These are phyloP conservation scores for Formica aserva DNA, from an alignment of 2,888 invertebrate species.

Conservation along the genomic window DNA sequence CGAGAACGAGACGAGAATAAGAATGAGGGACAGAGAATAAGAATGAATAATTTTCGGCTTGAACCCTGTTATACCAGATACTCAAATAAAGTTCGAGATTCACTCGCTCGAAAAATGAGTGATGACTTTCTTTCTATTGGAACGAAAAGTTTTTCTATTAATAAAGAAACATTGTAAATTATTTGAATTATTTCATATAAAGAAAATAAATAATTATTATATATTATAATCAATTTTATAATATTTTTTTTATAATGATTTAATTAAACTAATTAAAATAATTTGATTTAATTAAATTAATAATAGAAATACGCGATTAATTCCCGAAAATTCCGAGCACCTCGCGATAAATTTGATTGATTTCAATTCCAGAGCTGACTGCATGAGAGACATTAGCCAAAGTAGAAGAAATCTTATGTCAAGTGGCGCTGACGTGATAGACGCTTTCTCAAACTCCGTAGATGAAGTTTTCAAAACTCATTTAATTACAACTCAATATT, in stretches of 20 bases:
- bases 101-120: neutral
- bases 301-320: neutral
- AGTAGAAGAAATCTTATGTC: conserved; percentile 17
- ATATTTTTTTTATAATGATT: neutral
- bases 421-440: conserved; percentile 14
- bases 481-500: conserved; percentile 39
- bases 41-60: no score
- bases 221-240: neutral
- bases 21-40: no score
- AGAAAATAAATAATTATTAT: neutral
- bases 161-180: neutral
- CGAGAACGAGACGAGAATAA: no score
- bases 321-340: neutral
- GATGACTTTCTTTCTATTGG: neutral
- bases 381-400: neutral
- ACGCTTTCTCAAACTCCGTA: conserved; percentile 22
- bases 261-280: neutral
- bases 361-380: neutral
- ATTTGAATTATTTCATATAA: neutral
- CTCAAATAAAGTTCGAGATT: neutral
- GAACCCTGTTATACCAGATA: no score
- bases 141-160: neutral
- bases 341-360: neutral
- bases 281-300: neutral
- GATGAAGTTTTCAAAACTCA: conserved; percentile 17